Conservation (phyloP, 2,888 invertebrate genomes). For the Ichneumon xanthorius region DNA sequence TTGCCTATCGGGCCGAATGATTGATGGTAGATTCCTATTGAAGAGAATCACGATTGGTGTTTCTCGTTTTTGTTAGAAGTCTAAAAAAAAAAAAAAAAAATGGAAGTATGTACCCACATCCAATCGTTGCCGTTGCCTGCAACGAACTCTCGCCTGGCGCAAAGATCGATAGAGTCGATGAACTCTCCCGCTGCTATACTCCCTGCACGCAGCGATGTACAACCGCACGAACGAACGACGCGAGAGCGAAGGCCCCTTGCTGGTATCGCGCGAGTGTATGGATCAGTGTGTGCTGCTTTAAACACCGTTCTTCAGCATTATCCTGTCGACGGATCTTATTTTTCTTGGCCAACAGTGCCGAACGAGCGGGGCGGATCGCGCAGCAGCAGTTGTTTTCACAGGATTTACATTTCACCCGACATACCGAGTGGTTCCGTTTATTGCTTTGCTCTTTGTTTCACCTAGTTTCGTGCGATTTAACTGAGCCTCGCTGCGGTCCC, state of each 20-base stretch:
- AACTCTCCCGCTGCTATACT: constrained; percentile 14
- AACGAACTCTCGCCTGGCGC: constrained; percentile 17
- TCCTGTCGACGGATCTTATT: constrained; percentile 32
- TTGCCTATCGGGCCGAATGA: neutral
- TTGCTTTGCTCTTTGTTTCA: neutral
- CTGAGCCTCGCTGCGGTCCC: neutral
- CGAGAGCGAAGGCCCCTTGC: neutral
- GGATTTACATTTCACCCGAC: constrained; percentile 12
- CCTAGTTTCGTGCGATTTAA: neutral
- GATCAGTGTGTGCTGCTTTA: constrained; percentile 27
- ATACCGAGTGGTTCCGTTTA: neutral
- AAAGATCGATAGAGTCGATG: constrained; percentile 51
- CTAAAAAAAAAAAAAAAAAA: constrained; percentile 17
- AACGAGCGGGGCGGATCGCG: neutral
- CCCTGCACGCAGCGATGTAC: constrained; percentile 10
- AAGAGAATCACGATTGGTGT: constrained; percentile 10
- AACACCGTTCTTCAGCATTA: constrained; percentile 15
- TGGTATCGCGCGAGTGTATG: neutral
- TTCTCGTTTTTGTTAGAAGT: neutral
- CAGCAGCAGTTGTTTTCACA: constrained; percentile 20
- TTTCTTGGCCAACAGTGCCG: constrained; percentile 30
- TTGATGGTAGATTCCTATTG: neutral
- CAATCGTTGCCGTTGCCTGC: constrained; percentile 2
- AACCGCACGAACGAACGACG: constrained; percentile 14
- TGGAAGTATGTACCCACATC: neutral